phyloP scores from a whole-genome alignment of 2,888 invertebrate genomes.

The Tenodera sinensis region DNA sequence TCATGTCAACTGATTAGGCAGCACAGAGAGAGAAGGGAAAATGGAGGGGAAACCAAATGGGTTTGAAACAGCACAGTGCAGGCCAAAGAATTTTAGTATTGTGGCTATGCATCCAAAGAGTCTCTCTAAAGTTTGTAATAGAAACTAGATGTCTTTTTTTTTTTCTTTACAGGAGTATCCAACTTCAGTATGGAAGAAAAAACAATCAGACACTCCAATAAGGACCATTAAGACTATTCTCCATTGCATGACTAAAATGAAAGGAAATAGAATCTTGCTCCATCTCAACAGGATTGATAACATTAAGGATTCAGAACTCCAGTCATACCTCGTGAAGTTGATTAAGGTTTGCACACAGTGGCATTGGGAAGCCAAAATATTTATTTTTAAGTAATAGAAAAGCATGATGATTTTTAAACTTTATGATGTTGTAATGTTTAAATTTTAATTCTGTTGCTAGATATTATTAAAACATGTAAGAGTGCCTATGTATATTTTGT shows the following conservation, averaged over 20 bases:
- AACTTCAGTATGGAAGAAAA: slow-evolving; percentile 80
- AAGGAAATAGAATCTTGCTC: slow-evolving; percentile 75
- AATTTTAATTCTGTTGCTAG: too few species aligned
- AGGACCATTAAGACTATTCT: slow-evolving; percentile 89
- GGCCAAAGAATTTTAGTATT: too few species aligned
- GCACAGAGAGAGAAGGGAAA: too few species aligned
- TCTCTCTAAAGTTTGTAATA: too few species aligned
- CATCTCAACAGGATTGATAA: slow-evolving; percentile 74
- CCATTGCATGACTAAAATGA: slow-evolving; percentile 85
- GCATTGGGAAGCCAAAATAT: neutral
- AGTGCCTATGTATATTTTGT: too few species aligned
- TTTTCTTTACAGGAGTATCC: slow-evolving; percentile 47
- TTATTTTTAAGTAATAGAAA: neutral
- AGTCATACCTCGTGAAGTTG: slow-evolving; percentile 77
- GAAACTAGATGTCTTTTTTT: neutral
- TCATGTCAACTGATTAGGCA: too few species aligned
- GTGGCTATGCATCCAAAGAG: too few species aligned
- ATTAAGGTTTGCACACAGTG: slow-evolving; percentile 57
- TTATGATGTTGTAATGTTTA: neutral
- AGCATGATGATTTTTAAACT: neutral
- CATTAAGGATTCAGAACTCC: slow-evolving; percentile 70
- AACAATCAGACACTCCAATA: slow-evolving; percentile 50
- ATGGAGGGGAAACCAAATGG: too few species aligned
- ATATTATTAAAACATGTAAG: too few species aligned
- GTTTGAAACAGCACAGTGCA: too few species aligned